Percentiles rank a stretch among this genome's conserved stretches.
Evolutionary conservation across 2,797 vertebrate genomes (phyloP).

Genomic region (Pantherophis vulpinus): DNA sequence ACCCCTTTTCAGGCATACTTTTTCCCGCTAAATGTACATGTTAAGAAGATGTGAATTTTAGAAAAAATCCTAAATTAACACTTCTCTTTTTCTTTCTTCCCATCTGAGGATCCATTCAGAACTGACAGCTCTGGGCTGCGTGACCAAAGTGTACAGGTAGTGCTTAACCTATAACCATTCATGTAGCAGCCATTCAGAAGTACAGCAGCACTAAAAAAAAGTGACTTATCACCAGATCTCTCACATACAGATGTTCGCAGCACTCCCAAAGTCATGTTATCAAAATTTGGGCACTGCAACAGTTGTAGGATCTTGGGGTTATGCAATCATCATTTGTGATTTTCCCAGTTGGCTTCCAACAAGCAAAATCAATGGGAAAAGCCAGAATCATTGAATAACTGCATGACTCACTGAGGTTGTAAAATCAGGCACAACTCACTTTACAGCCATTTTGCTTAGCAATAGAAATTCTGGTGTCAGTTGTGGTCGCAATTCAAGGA

Average conservation of each 20-base stretch:
- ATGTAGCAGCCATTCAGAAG: not conserved
- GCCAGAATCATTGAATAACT: not conserved
- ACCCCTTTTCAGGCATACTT: not conserved
- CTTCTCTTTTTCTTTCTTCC: not conserved
- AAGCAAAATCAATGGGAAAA: not conserved
- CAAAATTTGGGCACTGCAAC: not conserved
- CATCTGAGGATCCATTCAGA: not conserved
- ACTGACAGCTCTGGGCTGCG: not conserved
- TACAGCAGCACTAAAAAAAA: not conserved
- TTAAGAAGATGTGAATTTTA: not conserved
- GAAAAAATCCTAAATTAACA: not conserved
- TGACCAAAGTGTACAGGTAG: not conserved
- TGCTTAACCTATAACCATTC: not conserved
- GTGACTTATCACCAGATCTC: not conserved
- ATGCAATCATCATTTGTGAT: not conserved
- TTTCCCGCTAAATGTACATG: not conserved
- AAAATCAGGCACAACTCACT: not conserved
- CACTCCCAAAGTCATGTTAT: not conserved
- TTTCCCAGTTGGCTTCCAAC: not conserved
- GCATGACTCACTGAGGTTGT: not conserved
- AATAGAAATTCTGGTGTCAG: not conserved
- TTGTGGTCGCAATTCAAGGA: not conserved
- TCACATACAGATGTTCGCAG: not conserved
- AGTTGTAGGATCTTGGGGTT: not conserved
- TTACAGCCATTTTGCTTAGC: not conserved